Base-by-base conservation (phyloP, 1,140 invertebrate genomes). In the Drosophila parvula region DNA sequence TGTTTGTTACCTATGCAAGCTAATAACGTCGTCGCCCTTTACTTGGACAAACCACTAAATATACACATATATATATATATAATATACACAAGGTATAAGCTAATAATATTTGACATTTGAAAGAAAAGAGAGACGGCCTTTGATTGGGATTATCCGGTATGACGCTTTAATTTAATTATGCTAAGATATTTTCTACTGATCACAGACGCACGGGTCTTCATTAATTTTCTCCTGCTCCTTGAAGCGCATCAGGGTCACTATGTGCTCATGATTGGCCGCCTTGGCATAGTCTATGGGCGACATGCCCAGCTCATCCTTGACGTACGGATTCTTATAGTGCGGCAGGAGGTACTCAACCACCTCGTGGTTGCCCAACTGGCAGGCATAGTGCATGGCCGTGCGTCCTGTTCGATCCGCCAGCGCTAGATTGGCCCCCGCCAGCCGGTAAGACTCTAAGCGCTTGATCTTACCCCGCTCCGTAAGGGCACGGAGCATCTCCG, bases 361-460 rank as follows among this genome's bases (percentile, higher is more conserved):
- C 12, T 86, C 51, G 3, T 45, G 28, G 3, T 92, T 90, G 41
- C 93, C 92, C 69, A 94, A 92, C 27, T 94, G 78, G 0, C 92
- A 92, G 4, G 94, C 95, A 34, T 93, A 78, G 80, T 96, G 95
- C 9, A 96, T 80, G 1, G 95, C 92, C 0, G 95, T 95, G 30
- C 95, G 91, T 36, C 94, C 95, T 0, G 93, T 94, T 16, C 93
- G 77, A 82, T 96, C 95, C 0, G 86, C 70, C 67, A 94, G 93
- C 2, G 93, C 93, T 0, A 96, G 74, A 91, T 95, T 93, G 1
- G 93, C 95, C 3, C 95, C 95, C 7, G 95, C 95, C 14, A 94
- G 28, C 4, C 92, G 73, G 70, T 93, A 95, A 0, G 95, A 95
- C 30, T 93, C 74, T 5, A 96, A 79, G 12, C 94, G 93, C 30